Evolutionary conservation across 2,888 invertebrate species (phyloP), one percentile per base, ranked within the genome.

Genomic region (Molorchus minor): DNA sequence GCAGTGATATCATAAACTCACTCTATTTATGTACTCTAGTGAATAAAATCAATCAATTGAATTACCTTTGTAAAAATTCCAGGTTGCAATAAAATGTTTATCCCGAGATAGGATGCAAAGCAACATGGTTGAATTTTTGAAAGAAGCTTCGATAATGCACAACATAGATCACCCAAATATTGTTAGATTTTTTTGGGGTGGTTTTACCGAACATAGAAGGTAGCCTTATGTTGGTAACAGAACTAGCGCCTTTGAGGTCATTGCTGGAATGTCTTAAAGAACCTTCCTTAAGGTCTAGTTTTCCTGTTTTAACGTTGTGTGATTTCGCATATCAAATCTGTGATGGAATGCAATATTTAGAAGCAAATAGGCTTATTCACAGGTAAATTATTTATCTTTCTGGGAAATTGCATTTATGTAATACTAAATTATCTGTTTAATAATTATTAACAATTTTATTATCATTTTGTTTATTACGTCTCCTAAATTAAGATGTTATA

Each of bases 81-180:
- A 94, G 92, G 98, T 98, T 57, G 98, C 98, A 12, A 94, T 99
- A 69, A 99, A 99, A 84, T 96, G 97, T 79, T 83, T 99, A 55
- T 94, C 94, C 38, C 88, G 95, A 64, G 97, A 98, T 77, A 87
- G 95, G 57, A 93, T 99, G 92, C 94, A 96, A 72, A 94, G 94
- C 69, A 96, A 96, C 80, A 95, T 96, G 0, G 92, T 96, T 65
- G 97, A 98, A 80, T 98, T 98, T 82, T 84, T 98, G 46, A 98
- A 98, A 80, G 98, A 99, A 82, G 98, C 98, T 0, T 95, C 95
- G 8, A 96, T 98, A 66, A 98, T 99, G 98, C 97, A 98, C 80
- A 90, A 93, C 64, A 96, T 98, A 72, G 95, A 97, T 79, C 97
- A 98, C 79, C 94, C 96, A 60, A 94, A 96, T 79, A 96, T 99